These are phyloP conservation scores for Conus canariensis DNA, from an alignment of 2,888 invertebrate species.

Conservation along the genomic window DNA sequence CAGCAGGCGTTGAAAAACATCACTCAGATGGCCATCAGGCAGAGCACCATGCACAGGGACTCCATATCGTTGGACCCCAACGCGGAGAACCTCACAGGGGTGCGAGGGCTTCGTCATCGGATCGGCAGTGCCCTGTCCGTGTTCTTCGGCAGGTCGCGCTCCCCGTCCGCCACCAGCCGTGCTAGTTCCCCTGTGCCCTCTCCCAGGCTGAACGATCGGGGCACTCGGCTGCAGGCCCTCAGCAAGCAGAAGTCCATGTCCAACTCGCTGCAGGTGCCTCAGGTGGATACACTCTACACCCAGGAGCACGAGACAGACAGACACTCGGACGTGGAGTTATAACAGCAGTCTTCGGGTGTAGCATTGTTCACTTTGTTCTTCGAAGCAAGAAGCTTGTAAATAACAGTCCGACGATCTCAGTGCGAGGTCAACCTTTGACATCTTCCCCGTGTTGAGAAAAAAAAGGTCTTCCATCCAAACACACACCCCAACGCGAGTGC, in stretches of 20 bases:
- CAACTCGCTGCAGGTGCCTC: conserved; percentile 61
- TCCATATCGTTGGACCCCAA: conserved; percentile 43
- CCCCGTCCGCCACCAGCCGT: conserved; percentile 62
- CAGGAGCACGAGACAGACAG: conserved; percentile 48
- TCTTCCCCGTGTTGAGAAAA: background rate
- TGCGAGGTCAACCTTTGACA: background rate
- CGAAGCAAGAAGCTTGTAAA: background rate
- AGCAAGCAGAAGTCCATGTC: conserved; percentile 50
- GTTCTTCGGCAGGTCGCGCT: conserved; percentile 65
- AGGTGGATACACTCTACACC: conserved; percentile 60
- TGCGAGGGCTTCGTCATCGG: conserved; percentile 61
- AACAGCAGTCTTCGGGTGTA: background rate
- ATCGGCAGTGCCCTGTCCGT: conserved; percentile 62
- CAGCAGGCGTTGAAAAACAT: conserved; percentile 73
- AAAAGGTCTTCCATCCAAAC: conserved; percentile 11
- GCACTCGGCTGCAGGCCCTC: conserved; percentile 12
- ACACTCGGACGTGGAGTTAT: conserved; percentile 58
- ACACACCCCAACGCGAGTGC: background rate
- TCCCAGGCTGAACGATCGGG: background rate
- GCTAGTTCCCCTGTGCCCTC: conserved; percentile 51
- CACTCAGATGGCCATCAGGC: conserved; percentile 67
- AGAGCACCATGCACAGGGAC: conserved; percentile 58
- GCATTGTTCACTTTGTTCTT: background rate
- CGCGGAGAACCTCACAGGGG: conserved; percentile 55
- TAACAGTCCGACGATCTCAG: conserved; percentile 4